Evolutionary conservation across 2,888 invertebrate species (phyloP).

Genomic region (Beris chalybata): DNA sequence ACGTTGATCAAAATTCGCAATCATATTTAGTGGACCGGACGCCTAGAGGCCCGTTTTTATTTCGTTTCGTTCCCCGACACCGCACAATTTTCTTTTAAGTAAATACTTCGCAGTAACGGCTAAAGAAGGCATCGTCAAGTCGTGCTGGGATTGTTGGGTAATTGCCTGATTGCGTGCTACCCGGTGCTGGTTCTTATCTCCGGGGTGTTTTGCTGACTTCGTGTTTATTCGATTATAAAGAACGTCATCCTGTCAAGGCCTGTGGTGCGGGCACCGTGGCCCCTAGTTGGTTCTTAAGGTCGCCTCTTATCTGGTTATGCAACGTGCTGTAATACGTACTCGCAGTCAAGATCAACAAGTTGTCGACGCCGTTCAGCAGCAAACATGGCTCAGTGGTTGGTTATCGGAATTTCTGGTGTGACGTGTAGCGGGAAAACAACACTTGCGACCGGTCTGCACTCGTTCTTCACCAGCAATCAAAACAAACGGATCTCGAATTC

Average conservation of each 20-base stretch:
- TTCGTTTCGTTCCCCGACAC: not conserved
- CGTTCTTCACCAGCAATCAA: slow-evolving; percentile 49
- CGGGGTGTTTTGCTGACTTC: no score
- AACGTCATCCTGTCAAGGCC: no score
- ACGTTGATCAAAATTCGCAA: slow-evolving; percentile 61
- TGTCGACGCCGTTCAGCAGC: not conserved
- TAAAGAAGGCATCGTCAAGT: no score
- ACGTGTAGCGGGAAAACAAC: slow-evolving; percentile 86
- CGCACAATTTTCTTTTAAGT: not conserved
- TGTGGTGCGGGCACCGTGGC: no score
- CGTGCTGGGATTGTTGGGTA: no score
- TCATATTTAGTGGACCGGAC: slow-evolving; percentile 9
- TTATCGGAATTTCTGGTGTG: slow-evolving; percentile 76
- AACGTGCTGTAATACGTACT: slow-evolving; percentile 8
- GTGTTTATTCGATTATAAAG: no score
- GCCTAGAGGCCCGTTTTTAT: not conserved
- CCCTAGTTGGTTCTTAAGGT: not conserved
- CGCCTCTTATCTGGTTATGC: slow-evolving; percentile 15
- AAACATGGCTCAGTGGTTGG: slow-evolving; percentile 59
- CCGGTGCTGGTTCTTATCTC: no score
- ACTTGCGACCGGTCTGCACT: slow-evolving; percentile 62
- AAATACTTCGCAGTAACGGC: no score
- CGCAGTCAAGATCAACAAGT: slow-evolving; percentile 1
- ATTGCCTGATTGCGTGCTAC: no score
- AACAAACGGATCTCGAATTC: slow-evolving; percentile 50